Conservation (phyloP, 1,140 invertebrate genomes). For the Drosophila sproati region DNA sequence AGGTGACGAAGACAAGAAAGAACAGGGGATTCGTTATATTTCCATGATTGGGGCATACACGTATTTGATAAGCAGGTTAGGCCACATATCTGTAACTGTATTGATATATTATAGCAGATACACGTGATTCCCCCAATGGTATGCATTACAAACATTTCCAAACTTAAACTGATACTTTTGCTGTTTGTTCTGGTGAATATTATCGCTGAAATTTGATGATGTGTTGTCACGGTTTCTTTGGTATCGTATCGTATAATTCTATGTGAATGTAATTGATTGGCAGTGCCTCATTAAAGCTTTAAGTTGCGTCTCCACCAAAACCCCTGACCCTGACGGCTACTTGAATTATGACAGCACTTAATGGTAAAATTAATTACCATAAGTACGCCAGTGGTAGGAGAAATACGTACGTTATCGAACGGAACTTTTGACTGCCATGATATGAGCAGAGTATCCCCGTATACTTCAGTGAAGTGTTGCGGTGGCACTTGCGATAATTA, state of each 20-base stretch:
- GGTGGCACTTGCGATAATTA: constrained; percentile 66
- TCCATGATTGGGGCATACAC: constrained; percentile 31
- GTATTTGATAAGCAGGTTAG: constrained; percentile 12
- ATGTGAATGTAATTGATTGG: constrained; percentile 32
- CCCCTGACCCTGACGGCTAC: background rate
- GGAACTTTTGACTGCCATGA: constrained; percentile 44
- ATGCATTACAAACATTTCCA: constrained; percentile 21
- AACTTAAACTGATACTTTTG: constrained; percentile 48
- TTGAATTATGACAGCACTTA: constrained; percentile 71
- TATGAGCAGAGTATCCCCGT: constrained; percentile 48
- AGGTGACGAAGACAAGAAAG: constrained; percentile 56
- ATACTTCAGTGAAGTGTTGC: constrained; percentile 69
- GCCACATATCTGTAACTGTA: constrained; percentile 32
- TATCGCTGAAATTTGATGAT: background rate
- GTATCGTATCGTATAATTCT: constrained; percentile 43
- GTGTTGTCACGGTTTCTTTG: background rate
- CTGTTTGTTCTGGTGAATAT: constrained; percentile 42
- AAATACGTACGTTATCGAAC: constrained; percentile 21
- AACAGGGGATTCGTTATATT: constrained; percentile 11
- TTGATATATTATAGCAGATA: constrained; percentile 40
- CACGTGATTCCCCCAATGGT: constrained; percentile 47
- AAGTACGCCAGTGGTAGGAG: constrained; percentile 56
- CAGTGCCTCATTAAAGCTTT: constrained; percentile 18
- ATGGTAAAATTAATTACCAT: constrained; percentile 74
- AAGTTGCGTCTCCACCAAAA: background rate